Conservation (phyloP, 2,113 vertebrate species). For the Nanger granti region DNA sequence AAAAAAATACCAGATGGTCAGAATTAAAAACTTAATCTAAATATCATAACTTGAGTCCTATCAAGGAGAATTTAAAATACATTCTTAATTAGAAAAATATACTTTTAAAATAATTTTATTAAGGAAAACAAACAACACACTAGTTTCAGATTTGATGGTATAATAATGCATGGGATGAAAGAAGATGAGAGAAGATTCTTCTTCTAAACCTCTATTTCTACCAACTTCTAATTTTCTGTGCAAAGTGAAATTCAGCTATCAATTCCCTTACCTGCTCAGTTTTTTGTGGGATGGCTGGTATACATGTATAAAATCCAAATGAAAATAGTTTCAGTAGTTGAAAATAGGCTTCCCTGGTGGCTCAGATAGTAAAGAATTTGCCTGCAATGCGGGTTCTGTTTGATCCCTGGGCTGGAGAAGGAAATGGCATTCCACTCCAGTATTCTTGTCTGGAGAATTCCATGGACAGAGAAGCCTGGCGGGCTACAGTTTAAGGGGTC, state of each 20-base stretch:
- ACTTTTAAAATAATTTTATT: slow-evolving; percentile 1
- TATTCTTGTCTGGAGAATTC: neutral
- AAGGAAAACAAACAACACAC: neutral
- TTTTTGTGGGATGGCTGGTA: neutral
- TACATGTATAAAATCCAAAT: slow-evolving; percentile 50
- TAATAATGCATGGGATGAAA: neutral
- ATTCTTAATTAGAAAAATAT: neutral
- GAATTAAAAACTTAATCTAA: slow-evolving; percentile 7
- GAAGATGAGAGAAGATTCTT: neutral
- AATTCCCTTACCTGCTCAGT: neutral
- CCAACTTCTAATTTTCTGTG: slow-evolving; percentile 29
- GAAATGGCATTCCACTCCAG: neutral
- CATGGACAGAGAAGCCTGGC: neutral
- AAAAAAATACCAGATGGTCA: neutral
- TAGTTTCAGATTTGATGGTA: neutral
- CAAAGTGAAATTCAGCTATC: slow-evolving; percentile 46
- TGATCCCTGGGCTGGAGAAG: neutral
- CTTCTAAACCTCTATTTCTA: slow-evolving; percentile 24
- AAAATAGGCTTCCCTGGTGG: neutral
- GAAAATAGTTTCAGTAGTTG: neutral
- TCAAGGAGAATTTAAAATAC: neutral
- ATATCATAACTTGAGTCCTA: neutral
- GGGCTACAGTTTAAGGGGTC: neutral
- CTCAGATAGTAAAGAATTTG: neutral
- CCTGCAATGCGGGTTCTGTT: neutral